Conservation (phyloP, 2,888 invertebrate species). For the Drosophila meridiana region DNA sequence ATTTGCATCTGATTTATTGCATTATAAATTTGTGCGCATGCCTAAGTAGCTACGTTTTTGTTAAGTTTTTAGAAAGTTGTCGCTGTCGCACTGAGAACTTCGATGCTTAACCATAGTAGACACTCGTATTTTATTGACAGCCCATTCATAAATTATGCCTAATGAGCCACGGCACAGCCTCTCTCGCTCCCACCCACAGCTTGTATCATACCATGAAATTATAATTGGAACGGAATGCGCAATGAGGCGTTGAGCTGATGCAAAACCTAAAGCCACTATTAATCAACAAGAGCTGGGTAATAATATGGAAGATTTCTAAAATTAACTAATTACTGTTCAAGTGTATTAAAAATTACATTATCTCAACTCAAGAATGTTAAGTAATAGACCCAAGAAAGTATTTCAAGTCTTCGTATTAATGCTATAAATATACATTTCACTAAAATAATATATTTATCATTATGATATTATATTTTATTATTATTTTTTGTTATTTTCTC, state of each 20-base stretch:
- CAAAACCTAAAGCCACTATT: constrained; percentile 47
- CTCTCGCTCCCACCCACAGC: constrained; percentile 12
- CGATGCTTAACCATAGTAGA: constrained; percentile 19
- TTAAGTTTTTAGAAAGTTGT: constrained; percentile 69
- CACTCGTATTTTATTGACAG: constrained; percentile 63
- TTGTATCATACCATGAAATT: constrained; percentile 52
- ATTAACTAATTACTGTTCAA: not conserved
- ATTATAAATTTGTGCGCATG: constrained; percentile 78
- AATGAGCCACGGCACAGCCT: constrained; percentile 56
- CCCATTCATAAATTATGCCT: constrained; percentile 74
- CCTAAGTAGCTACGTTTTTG: constrained; percentile 75
- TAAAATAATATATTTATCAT: too few relatives aligned
- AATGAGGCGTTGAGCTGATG: constrained; percentile 64
- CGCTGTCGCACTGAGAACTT: constrained; percentile 31
- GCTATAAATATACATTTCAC: not conserved
- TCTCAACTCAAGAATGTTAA: not conserved
- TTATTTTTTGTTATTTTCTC: not conserved
- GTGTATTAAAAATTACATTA: not conserved
- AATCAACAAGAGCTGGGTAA: constrained; percentile 17
- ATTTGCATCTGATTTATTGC: constrained; percentile 73
- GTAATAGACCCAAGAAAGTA: not conserved
- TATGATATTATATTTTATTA: not conserved
- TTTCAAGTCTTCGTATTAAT: not conserved
- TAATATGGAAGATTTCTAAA: not conserved
- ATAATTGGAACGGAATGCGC: constrained; percentile 74